These are phyloP conservation scores for Gymnothorax reevesii DNA, from an alignment of 2,797 vertebrate species.

Conservation along the genomic window DNA sequence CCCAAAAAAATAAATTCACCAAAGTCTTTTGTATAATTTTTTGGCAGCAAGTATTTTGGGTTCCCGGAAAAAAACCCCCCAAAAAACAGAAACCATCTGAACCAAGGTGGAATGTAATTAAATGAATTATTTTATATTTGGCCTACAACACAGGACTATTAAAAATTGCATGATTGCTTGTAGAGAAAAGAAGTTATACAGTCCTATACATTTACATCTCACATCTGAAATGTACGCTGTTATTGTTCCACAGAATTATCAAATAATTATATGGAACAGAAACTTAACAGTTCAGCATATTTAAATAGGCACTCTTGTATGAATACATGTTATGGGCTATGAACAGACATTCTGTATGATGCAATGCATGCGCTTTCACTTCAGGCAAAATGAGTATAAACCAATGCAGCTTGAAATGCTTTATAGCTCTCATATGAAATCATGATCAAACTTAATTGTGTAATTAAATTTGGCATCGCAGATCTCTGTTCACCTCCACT, in stretches of 20 bases:
- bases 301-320: not conserved
- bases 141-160: not conserved
- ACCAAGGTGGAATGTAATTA: not conserved
- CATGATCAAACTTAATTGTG: not conserved
- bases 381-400: not conserved
- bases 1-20: not conserved
- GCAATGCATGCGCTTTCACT: not conserved
- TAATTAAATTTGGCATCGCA: not conserved
- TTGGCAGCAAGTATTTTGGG: not conserved
- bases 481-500: slow-evolving; percentile 60
- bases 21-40: not conserved
- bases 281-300: not conserved
- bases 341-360: not conserved
- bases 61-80: not conserved
- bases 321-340: not conserved
- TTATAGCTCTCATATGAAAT: not conserved
- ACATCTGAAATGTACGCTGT: not conserved
- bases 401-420: not conserved
- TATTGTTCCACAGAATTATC: not conserved
- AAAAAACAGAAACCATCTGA: not conserved
- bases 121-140: not conserved
- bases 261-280: not conserved
- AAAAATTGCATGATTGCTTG: not conserved
- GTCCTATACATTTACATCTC: not conserved
- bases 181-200: not conserved